Evolutionary conservation across 2,797 vertebrate species (phyloP).

Genomic region (Paguma larvata): DNA sequence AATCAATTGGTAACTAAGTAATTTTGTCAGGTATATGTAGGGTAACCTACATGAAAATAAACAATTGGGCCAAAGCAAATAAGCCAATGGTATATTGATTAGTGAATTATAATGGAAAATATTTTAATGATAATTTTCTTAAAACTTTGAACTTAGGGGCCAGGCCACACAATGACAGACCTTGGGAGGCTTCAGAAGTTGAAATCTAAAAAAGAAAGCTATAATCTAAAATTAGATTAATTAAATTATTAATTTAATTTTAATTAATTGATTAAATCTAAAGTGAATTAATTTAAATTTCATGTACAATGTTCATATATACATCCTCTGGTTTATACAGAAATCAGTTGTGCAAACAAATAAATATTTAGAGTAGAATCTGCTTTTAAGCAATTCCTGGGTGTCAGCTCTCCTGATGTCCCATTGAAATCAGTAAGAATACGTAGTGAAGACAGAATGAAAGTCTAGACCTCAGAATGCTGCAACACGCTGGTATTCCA

Average conservation of each 20-base stretch:
- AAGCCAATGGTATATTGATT: not conserved
- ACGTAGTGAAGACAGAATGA: not conserved
- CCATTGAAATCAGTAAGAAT: not conserved
- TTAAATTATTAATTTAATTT: not conserved
- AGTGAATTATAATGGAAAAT: not conserved
- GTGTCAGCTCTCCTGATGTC: not conserved
- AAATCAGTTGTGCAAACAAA: not conserved
- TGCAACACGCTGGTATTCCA: not conserved
- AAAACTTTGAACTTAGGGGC: not conserved
- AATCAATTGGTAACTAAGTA: not conserved
- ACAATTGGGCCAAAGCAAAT: too few species aligned
- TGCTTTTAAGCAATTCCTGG: not conserved
- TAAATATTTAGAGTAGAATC: not conserved
- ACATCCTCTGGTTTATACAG: too few species aligned
- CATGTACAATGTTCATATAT: too few species aligned
- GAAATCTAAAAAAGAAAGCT: not conserved
- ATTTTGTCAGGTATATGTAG: not conserved
- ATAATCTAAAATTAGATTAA: not conserved
- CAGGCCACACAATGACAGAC: too few species aligned
- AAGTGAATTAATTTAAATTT: too few species aligned
- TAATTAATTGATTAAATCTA: too few species aligned
- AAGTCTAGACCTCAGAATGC: not conserved
- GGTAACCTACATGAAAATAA: too few species aligned
- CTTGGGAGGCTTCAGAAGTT: not conserved
- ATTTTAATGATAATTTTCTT: not conserved